These are phyloP conservation scores for Vombatus ursinus DNA, from an alignment of 2,113 vertebrate genomes.

Conservation along the genomic window DNA sequence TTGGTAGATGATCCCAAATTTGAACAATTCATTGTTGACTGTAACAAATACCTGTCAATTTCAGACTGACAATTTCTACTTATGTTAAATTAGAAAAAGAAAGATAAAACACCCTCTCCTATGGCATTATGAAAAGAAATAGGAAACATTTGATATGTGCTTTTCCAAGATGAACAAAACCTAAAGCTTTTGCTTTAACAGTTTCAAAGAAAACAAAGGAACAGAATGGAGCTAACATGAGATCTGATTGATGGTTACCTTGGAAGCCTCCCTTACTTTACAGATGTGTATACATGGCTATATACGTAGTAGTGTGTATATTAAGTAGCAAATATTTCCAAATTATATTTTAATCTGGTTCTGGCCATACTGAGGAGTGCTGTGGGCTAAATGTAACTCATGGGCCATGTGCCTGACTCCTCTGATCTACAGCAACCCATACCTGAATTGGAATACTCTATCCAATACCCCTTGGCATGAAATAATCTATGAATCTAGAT, in stretches of 20 bases:
- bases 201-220: slow-evolving; percentile 64
- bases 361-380: too few relatives aligned
- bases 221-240: neutral
- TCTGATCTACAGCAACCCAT: too few relatives aligned
- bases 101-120: slow-evolving; percentile 79
- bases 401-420: too few relatives aligned
- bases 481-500: neutral
- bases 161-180: slow-evolving; percentile 81
- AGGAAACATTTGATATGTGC: slow-evolving; percentile 81
- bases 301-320: neutral
- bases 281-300: slow-evolving; percentile 12
- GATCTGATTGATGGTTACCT: slow-evolving; percentile 57
- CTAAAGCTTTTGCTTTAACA: slow-evolving; percentile 75
- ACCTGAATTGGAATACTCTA: too few relatives aligned
- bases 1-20: slow-evolving; percentile 65
- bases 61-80: slow-evolving; percentile 82
- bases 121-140: slow-evolving; percentile 78
- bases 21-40: slow-evolving; percentile 81
- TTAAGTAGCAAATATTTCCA: too few relatives aligned
- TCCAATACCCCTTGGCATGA: too few relatives aligned
- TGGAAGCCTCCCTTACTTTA: neutral
- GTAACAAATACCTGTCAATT: slow-evolving; percentile 83
- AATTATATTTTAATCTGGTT: too few relatives aligned
- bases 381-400: too few relatives aligned
- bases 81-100: slow-evolving; percentile 77